These are phyloP conservation scores for Mizuhopecten yessoensis DNA, from an alignment of 1,140 invertebrate genomes.

Conservation along the genomic window DNA sequence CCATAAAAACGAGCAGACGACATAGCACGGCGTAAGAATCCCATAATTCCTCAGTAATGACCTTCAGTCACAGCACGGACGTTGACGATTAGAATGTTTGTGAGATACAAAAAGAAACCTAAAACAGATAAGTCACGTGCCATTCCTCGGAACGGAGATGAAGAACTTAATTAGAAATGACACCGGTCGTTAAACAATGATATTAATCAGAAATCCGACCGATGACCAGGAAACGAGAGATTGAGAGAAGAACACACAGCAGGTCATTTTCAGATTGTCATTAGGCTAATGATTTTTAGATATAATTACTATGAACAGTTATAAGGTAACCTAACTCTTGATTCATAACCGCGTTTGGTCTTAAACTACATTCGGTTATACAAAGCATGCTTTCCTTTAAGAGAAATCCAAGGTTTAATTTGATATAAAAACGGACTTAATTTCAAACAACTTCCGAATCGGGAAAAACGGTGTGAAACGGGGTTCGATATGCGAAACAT, in stretches of 20 bases:
- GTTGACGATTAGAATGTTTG: neutral
- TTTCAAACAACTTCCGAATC: neutral
- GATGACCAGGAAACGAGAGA: too few species aligned
- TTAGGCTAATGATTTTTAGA: too few species aligned
- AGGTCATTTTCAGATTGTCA: neutral
- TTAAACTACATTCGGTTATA: neutral
- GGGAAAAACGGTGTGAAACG: too few species aligned
- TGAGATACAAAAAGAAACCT: neutral
- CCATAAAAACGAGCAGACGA: neutral
- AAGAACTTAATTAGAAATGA: too few species aligned
- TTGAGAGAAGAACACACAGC: too few species aligned
- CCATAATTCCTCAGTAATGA: conserved; percentile 27
- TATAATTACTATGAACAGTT: too few species aligned
- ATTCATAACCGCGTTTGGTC: neutral
- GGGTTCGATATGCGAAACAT: too few species aligned
- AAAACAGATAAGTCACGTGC: too few species aligned
- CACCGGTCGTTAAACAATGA: too few species aligned
- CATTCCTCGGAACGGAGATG: too few species aligned
- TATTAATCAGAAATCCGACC: too few species aligned
- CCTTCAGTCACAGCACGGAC: neutral
- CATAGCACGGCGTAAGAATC: neutral
- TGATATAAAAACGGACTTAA: neutral
- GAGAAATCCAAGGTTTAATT: neutral
- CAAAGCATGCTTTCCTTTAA: neutral
- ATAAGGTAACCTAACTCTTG: neutral